phyloP scores from a whole-genome alignment of 2,797 vertebrate genomes.

The Lindbergichthys nudifrons region DNA sequence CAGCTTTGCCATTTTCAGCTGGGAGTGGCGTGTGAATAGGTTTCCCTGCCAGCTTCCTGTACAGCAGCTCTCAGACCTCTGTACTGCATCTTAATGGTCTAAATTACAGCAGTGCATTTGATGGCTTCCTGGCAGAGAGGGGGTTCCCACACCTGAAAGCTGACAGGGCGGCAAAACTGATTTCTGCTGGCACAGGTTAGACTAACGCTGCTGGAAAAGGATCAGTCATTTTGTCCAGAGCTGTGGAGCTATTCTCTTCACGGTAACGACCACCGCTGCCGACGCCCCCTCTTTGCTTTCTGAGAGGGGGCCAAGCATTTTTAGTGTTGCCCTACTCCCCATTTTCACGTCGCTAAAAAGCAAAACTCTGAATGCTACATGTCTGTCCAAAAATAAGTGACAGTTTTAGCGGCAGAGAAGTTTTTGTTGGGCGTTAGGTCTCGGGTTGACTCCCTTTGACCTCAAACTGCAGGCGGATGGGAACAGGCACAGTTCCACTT shows the following conservation, averaged over 20 bases:
- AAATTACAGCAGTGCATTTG: conserved; percentile 62
- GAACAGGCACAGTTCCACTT: conserved; percentile 47
- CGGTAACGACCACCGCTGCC: conserved; percentile 20
- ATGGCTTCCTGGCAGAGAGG: conserved; percentile 65
- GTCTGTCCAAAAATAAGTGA: conserved; percentile 60
- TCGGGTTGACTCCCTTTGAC: conserved; percentile 55
- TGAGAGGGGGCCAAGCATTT: conserved; percentile 55
- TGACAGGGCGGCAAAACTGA: conserved; percentile 50
- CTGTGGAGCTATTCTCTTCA: conserved; percentile 50
- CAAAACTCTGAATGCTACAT: conserved; percentile 60
- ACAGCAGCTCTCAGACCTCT: conserved; percentile 49
- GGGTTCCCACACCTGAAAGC: conserved; percentile 74
- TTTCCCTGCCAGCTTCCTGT: conserved; percentile 56
- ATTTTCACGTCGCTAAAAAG: conserved; percentile 64
- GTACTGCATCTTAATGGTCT: conserved; percentile 56
- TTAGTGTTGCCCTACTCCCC: conserved; percentile 60
- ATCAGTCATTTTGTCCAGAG: conserved; percentile 44
- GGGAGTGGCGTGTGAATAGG: conserved; percentile 67
- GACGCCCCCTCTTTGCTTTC: conserved; percentile 31
- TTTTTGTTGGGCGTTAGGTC: conserved; percentile 35
- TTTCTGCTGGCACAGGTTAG: conserved; percentile 56
- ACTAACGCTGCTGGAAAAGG: conserved; percentile 45
- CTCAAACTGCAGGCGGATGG: conserved; percentile 51
- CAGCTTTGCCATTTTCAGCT: conserved; percentile 23
- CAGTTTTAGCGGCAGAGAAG: conserved; percentile 42